Conservation (phyloP, 2,888 invertebrate species). For the Hydraecia micacea region DNA sequence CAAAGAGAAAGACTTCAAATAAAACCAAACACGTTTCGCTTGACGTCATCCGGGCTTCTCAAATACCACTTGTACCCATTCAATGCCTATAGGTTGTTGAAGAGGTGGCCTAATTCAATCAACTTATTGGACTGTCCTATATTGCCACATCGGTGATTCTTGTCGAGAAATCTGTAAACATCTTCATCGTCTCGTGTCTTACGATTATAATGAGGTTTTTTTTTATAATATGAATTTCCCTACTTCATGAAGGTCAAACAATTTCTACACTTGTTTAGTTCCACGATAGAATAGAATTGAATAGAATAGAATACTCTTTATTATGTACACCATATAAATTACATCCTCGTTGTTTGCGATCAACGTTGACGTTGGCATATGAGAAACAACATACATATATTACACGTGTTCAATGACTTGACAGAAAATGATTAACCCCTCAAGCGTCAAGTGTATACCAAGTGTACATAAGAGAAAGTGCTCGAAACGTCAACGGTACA, state of each 20-base stretch:
- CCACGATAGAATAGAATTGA: no score
- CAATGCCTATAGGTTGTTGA: constrained; percentile 23
- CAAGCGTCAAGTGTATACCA: no score
- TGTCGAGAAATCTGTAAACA: constrained; percentile 23
- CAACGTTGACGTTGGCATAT: constrained; percentile 34
- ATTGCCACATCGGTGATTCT: constrained; percentile 13
- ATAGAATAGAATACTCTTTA: no score
- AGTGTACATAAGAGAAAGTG: no score
- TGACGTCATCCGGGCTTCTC: constrained; percentile 47
- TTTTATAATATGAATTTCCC: constrained; percentile 1
- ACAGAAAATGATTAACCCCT: constrained; percentile 2
- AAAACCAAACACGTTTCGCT: constrained; percentile 32
- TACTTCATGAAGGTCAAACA: constrained; percentile 41
- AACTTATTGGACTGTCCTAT: constrained; percentile 37
- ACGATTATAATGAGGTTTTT: background rate
- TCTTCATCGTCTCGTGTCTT: constrained; percentile 15
- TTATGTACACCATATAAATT: no score
- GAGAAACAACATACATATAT: constrained; percentile 58
- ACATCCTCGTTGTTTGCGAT: constrained; percentile 45
- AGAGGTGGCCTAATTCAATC: constrained; percentile 50
- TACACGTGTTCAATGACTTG: constrained; percentile 30
- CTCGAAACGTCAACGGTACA: no score
- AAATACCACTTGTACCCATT: constrained; percentile 49
- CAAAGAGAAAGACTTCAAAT: constrained; percentile 32
- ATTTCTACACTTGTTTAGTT: constrained; percentile 55